A percentile compares a stretch with the other conserved stretches of the same genome.
Conservation (phyloP, 2,113 vertebrate species). For the Mastomys natalensis region DNA sequence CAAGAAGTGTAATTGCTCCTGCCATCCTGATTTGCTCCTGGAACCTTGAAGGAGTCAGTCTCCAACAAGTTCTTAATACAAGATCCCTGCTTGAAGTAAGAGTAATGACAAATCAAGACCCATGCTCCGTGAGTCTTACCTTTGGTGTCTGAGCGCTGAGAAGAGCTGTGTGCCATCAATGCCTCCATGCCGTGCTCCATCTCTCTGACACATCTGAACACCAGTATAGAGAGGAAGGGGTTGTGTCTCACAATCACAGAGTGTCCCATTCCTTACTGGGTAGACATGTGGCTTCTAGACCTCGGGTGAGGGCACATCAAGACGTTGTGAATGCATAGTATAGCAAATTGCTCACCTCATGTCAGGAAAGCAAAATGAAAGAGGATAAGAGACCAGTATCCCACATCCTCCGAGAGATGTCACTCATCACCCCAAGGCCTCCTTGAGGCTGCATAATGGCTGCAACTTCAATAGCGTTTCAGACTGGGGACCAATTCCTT, state of each 20-base stretch:
- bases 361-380: no score
- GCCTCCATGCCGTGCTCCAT: no score
- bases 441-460: no score
- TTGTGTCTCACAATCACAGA: neutral
- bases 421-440: neutral
- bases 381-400: neutral
- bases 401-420: neutral
- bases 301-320: no score
- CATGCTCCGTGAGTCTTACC: fast-evolving
- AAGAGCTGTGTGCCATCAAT: neutral
- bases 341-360: no score
- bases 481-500: neutral
- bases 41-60: neutral
- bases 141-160: no score
- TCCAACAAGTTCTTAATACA: neutral
- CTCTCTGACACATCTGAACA: no score
- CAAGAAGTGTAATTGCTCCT: neutral
- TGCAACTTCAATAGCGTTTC: neutral
- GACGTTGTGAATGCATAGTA: neutral
- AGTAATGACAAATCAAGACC: neutral
- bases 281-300: neutral
- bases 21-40: neutral
- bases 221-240: neutral
- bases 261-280: neutral
- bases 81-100: neutral